Percentiles rank a stretch among this genome's conserved stretches.
phyloP scores from a whole-genome alignment of 2,888 invertebrate species.

The Drosophila meridiana region DNA sequence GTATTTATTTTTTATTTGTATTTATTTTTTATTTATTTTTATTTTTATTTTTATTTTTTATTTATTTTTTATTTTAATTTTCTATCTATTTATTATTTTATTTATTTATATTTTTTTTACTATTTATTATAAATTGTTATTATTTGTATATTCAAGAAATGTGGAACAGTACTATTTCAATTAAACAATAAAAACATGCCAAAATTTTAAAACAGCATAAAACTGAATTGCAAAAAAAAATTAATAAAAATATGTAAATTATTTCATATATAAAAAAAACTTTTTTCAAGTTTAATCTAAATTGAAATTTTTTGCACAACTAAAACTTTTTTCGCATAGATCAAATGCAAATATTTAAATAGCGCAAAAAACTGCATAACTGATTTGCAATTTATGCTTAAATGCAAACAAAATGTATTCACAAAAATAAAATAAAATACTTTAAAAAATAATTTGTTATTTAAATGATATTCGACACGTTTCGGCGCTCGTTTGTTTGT shows the following conservation, averaged over 20 bases:
- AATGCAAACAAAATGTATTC: background rate
- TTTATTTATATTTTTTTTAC: too few relatives aligned
- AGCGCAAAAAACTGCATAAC: background rate
- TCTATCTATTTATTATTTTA: background rate
- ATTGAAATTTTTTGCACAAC: background rate
- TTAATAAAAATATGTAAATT: background rate
- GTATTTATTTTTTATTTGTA: background rate
- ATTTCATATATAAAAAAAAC: background rate
- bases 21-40: background rate
- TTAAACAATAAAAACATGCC: too few relatives aligned
- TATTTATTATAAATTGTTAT: too few relatives aligned
- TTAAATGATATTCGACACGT: conserved; percentile 48
- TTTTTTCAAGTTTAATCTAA: background rate
- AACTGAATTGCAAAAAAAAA: too few relatives aligned
- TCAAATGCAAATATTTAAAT: conserved; percentile 1
- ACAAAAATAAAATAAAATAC: conserved; percentile 1
- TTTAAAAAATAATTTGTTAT: conserved; percentile 38
- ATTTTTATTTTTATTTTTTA: background rate
- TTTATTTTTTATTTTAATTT: background rate
- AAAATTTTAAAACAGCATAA: too few relatives aligned
- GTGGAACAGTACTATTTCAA: too few relatives aligned
- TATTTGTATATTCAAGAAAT: background rate
- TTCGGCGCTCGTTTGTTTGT: conserved; percentile 39
- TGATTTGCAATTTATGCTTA: conserved; percentile 6
- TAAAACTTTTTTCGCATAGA: background rate